Evolutionary conservation across 2,113 vertebrate genomes (phyloP).

Genomic region (Misgurnus mizolepis): DNA sequence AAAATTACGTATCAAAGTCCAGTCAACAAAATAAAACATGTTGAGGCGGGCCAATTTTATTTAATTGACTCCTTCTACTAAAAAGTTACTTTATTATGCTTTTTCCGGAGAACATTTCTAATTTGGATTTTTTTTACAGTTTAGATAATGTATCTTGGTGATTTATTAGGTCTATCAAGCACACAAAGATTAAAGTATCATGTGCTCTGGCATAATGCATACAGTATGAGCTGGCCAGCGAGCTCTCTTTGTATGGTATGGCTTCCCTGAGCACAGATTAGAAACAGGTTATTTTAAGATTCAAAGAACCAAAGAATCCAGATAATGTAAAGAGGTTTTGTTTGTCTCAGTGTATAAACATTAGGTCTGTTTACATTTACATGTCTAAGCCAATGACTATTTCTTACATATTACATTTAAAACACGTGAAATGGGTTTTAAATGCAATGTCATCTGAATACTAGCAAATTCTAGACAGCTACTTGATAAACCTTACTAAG

Average conservation of each 20-base stretch:
- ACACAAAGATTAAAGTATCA: too few relatives aligned
- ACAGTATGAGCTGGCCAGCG: background rate
- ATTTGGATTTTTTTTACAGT: too few relatives aligned
- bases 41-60: too few relatives aligned
- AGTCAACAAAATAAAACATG: too few relatives aligned
- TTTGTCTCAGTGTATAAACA: conserved; percentile 51
- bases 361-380: too few relatives aligned
- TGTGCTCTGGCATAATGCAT: background rate
- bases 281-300: conserved; percentile 70
- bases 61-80: too few relatives aligned
- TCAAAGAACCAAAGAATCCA: conserved; percentile 61
- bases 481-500: background rate
- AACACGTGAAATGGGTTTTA: background rate
- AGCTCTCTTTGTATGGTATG: conserved; percentile 39
- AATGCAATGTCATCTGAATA: background rate
- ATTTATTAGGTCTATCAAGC: too few relatives aligned
- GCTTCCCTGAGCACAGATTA: conserved; percentile 45
- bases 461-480: background rate
- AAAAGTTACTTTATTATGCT: too few relatives aligned
- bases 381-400: too few relatives aligned
- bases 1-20: too few relatives aligned
- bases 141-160: too few relatives aligned
- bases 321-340: conserved; percentile 59
- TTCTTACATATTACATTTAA: background rate
- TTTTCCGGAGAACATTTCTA: too few relatives aligned